Base-by-base conservation (phyloP, 1,140 invertebrate species). In the Zaprionus africanus region DNA sequence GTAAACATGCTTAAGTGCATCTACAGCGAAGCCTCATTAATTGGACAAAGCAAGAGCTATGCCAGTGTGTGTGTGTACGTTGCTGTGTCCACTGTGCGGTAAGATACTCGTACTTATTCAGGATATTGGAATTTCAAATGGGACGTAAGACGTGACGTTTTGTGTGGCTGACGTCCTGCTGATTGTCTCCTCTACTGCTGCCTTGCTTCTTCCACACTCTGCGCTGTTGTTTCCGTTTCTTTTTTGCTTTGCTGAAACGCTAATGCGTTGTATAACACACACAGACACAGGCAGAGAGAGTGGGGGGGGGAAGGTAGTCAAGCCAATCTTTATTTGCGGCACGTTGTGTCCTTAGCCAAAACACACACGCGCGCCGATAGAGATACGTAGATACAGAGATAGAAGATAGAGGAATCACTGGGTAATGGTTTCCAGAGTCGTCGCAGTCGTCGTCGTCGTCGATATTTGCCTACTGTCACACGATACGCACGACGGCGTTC, bases 241-340 rank as follows among this genome's bases (percentile, higher is more conserved):
- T 38, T 51, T 53, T 51, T 56, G 13, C 19, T 22, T 41, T 65
- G 51, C 64, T 73, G 64, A 76, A 70, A 76, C 77, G 73, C 73
- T 79, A 71, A 79, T 72, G 69, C 70, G 51, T 64, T 68, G 65
- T 46, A 64, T 64, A 60, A 31, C 38, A 68, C 26, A 57, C 17
- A 31, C 17, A 12, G 46, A 17, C 43, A 19, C 15, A 46, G n/a
- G 19, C 38, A 5, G 9, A 11, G 9, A 11, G 41, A n/a, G 38
- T 5, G 15, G 41, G n/a, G 41, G 6, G 13, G 31, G 22, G 13
- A 24, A 36, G 17, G 41, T 17, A 9, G 41, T 17, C 41, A n/a
- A 26, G 59, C 41, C 68, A 66, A 78, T 82, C 79, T 82, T 77
- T 73, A 85, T 81, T 74, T 85, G 67, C 70, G 56, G 65, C 79